Conservation (phyloP, 2,888 invertebrate genomes). For the Athripsodes cinereus region DNA sequence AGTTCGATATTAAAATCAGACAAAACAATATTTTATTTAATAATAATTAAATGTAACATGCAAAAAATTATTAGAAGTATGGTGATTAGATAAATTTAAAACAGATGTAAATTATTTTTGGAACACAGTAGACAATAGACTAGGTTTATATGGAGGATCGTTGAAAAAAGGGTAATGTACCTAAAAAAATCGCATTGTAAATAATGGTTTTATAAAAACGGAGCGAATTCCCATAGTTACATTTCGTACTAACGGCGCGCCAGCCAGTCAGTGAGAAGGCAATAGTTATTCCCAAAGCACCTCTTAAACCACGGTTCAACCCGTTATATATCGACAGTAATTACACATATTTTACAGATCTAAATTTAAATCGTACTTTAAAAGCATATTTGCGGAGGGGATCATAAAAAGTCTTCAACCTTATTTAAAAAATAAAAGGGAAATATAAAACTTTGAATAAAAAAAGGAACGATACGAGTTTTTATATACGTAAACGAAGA, state of each 20-base stretch:
- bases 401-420: background rate
- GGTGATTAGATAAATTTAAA: no score
- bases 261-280: background rate
- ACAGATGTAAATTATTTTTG: no score
- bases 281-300: constrained; percentile 14
- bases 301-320: constrained; percentile 16
- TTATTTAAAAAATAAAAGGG: background rate
- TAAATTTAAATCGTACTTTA: constrained; percentile 4
- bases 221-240: constrained; percentile 6
- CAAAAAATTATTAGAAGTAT: no score
- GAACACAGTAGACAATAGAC: no score
- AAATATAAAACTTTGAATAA: background rate
- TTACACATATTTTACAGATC: constrained; percentile 14
- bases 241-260: constrained; percentile 5
- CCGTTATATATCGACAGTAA: constrained; percentile 14
- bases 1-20: no score
- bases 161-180: background rate
- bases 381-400: background rate
- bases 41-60: no score
- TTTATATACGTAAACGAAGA: no score
- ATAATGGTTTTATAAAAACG: constrained; percentile 6
- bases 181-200: background rate
- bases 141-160: no score
- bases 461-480: no score
- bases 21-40: no score